Base-by-base conservation (phyloP, 1,140 invertebrate genomes). In the Tetraneura akinire region DNA sequence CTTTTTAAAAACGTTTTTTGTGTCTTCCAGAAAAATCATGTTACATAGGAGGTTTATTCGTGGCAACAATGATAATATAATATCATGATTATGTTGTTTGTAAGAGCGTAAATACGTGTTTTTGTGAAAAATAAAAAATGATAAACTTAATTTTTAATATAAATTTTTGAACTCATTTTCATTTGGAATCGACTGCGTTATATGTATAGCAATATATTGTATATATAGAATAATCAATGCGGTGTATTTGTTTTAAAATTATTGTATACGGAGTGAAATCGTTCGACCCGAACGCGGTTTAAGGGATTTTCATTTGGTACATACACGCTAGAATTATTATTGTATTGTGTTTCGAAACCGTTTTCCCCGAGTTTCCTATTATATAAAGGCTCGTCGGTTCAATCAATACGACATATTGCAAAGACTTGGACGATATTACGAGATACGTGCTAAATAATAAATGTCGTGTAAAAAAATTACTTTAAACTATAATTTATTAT, bases 221-320 rank as follows among this genome's bases (percentile, higher is more conserved):
- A n/a, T n/a, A n/a, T n/a, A 42, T 14, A 37, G 32, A 37, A 66
- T 66, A 66, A 71, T 71, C 68, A 71, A 71, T 51, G 68, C 29
- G 47, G 47, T 23, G 68, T 51, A 29, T 71, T 51, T 71, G 68
- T 71, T 71, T 71, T 51, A 71, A 71, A 70, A 70, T 70, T 70
- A 70, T 70, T 70, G 66, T 70, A 49, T 18, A 49, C 68, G 23
- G 29, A 71, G 23, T 51, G 51, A 29, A 23, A 51, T 23, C 45
- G 23, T 71, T 71, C 68, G 18, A n/a, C 68, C 68, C 23, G 45
- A 51, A 18, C 18, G 47, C 16, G 68, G 45, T 29, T 49, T 71
- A 71, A 71, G 16, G 45, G 68, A 71, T 71, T 71, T 71, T 71
- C 68, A 29, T 71, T 71, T 51, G 68, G 23, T 23, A 51, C 47